A percentile compares a stretch with the other conserved stretches of the same genome.
Conservation (phyloP, 2,113 vertebrate species). For the Lepidothrix coronata region DNA sequence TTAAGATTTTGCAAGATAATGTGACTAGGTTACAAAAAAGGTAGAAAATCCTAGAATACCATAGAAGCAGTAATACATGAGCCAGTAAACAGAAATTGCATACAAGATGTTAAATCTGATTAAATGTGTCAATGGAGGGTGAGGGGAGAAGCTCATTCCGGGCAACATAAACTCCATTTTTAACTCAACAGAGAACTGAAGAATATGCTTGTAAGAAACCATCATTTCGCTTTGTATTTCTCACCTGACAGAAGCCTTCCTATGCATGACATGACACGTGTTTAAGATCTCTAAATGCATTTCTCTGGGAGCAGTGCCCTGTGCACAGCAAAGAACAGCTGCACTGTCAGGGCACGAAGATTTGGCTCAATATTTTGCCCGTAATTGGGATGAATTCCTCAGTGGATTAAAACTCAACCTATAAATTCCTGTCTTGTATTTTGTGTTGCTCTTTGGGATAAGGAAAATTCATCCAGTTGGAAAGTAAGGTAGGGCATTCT, state of each 20-base stretch:
- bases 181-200: not conserved
- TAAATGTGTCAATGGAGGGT: rapidly evolving
- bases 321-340: not conserved
- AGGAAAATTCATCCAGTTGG: not conserved
- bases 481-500: not conserved
- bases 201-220: not conserved
- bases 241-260: not conserved
- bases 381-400: not conserved
- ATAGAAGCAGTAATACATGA: not conserved
- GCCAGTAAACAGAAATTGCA: not conserved
- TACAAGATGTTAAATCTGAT: not conserved
- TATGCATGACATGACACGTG: not conserved
- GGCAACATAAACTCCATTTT: not conserved
- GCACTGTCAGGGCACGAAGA: not conserved
- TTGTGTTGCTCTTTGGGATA: not conserved
- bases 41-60: not conserved
- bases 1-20: not conserved
- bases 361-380: not conserved
- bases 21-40: not conserved
- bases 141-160: not conserved
- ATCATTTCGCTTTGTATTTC: not conserved
- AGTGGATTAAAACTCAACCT: not conserved
- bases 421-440: not conserved
- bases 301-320: not conserved
- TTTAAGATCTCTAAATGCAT: not conserved